Percentiles rank a stretch among this genome's conserved stretches.
These are phyloP conservation scores for Lepas anatifera DNA, from an alignment of 2,888 invertebrate species.

Conservation along the genomic window DNA sequence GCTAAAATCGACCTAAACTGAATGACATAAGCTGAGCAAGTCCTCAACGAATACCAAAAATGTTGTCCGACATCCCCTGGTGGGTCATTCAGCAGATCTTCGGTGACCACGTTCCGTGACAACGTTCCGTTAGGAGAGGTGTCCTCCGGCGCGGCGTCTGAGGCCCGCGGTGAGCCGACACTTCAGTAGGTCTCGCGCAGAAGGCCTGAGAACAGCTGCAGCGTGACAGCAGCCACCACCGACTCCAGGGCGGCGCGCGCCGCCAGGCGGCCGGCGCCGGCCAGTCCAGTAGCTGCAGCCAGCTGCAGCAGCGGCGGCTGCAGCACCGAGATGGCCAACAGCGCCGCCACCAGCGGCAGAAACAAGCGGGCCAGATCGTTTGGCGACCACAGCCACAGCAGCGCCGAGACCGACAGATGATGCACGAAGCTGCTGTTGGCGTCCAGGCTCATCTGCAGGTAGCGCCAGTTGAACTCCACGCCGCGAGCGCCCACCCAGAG, in stretches of 20 bases:
- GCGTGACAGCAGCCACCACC: not conserved
- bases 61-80: too few relatives aligned
- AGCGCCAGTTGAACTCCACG: conserved; percentile 95
- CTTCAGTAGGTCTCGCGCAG: not conserved
- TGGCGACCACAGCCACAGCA: conserved; percentile 84
- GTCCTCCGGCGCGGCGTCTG: too few relatives aligned
- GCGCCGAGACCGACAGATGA: conserved; percentile 68
- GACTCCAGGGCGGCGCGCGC: conserved; percentile 5
- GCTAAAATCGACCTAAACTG: too few relatives aligned
- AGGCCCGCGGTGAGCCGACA: too few relatives aligned
- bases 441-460: conserved; percentile 87
- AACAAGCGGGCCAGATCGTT: conserved; percentile 65
- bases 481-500: conserved; percentile 96
- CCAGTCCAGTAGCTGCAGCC: not conserved
- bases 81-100: too few relatives aligned
- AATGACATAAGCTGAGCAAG: too few relatives aligned
- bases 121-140: too few relatives aligned
- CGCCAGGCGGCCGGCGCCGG: not conserved
- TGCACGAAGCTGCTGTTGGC: conserved; percentile 88
- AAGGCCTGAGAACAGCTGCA: conserved; percentile 10
- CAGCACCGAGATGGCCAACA: conserved; percentile 46
- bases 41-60: too few relatives aligned
- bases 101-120: too few relatives aligned
- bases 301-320: conserved; percentile 20
- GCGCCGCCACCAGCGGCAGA: conserved; percentile 54